Conservation (phyloP, 2,797 vertebrate species). For the Okamejei kenojei region DNA sequence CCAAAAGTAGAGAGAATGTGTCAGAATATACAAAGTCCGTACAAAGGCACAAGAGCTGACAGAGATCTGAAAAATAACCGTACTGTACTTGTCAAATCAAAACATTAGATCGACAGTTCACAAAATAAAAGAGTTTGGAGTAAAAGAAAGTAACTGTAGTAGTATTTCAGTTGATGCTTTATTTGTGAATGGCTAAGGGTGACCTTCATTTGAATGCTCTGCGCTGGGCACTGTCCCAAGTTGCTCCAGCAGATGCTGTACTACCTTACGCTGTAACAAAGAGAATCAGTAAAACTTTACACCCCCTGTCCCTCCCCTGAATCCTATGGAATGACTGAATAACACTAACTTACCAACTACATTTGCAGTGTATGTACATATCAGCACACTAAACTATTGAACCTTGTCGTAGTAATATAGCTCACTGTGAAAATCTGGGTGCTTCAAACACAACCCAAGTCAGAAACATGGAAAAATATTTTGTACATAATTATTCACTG, state of each 20-base stretch:
- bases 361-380: constrained; percentile 34
- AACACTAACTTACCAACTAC: constrained; percentile 34
- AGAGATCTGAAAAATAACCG: not conserved
- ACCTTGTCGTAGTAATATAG: constrained; percentile 34
- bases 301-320: constrained; percentile 31
- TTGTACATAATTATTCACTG: constrained; percentile 36
- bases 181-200: constrained; percentile 25
- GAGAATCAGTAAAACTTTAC: constrained; percentile 28
- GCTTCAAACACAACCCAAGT: constrained; percentile 36
- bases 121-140: constrained; percentile 3
- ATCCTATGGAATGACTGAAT: constrained; percentile 36
- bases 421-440: constrained; percentile 34
- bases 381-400: constrained; percentile 33
- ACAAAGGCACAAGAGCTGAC: not conserved
- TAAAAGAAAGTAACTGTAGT: not conserved
- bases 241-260: not conserved
- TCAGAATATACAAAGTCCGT: not conserved
- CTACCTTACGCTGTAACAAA: constrained; percentile 24
- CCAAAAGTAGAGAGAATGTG: not conserved
- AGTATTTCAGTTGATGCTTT: constrained; percentile 32
- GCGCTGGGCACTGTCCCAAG: not conserved
- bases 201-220: constrained; percentile 12
- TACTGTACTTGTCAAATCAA: not conserved
- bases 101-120: not conserved
- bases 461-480: constrained; percentile 37